Conservation (phyloP, 2,113 vertebrate species). For the Platichthys flesus region DNA sequence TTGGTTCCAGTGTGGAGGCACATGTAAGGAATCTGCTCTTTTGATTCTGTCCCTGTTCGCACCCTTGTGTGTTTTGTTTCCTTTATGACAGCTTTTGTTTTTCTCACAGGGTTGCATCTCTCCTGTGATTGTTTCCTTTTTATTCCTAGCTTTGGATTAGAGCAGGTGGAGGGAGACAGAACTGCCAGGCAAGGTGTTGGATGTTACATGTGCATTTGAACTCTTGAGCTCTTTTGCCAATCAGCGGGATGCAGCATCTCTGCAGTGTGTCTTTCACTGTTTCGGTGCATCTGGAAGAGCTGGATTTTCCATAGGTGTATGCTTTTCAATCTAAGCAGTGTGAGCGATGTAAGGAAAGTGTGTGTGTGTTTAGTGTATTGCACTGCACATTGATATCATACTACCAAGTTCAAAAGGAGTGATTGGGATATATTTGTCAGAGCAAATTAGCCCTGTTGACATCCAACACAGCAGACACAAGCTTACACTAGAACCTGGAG, state of each 20-base stretch:
- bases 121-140: not conserved
- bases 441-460: slow-evolving; percentile 8
- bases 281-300: not conserved
- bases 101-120: slow-evolving; percentile 33
- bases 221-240: slow-evolving; percentile 47
- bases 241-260: slow-evolving; percentile 35
- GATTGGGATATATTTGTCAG: slow-evolving; percentile 14
- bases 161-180: slow-evolving; percentile 33
- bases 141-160: slow-evolving; percentile 26
- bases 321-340: not conserved
- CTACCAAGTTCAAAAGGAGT: slow-evolving; percentile 14
- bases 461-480: not conserved
- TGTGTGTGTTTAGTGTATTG: not conserved
- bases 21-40: slow-evolving; percentile 15
- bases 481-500: not conserved
- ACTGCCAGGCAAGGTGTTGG: slow-evolving; percentile 9
- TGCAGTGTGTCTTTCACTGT: not conserved
- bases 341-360: not conserved
- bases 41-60: slow-evolving; percentile 17
- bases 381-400: not conserved
- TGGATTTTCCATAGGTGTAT: too few species aligned
- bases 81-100: slow-evolving; percentile 3
- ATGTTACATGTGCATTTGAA: slow-evolving; percentile 43
- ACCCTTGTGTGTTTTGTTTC: slow-evolving; percentile 1
- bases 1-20: slow-evolving; percentile 18